Conservation (phyloP, 2,888 invertebrate genomes). For the Cataglyphis rosenhaueri region DNA sequence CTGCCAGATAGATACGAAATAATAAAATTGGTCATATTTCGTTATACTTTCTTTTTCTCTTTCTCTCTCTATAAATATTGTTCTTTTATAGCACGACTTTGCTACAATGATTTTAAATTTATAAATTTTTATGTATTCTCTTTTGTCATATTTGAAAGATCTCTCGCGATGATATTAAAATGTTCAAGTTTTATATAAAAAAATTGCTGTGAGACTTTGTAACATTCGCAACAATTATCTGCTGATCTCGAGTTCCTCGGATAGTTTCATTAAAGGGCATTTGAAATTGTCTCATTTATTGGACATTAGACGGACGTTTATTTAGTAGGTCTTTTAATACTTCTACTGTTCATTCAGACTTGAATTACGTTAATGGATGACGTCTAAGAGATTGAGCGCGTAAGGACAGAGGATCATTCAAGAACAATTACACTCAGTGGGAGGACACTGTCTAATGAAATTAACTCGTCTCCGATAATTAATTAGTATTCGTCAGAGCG, state of each 20-base stretch:
- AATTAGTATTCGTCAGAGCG: constrained; percentile 59
- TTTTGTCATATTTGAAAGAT: not conserved
- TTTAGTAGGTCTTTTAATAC: constrained; percentile 42
- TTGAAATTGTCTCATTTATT: constrained; percentile 43
- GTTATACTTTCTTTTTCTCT: not conserved
- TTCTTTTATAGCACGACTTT: not conserved
- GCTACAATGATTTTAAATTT: not conserved
- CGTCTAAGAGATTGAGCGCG: constrained; percentile 47
- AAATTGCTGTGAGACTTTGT: not conserved
- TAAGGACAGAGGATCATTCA: constrained; percentile 49
- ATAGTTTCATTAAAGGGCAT: constrained; percentile 12
- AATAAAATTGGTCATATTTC: not conserved
- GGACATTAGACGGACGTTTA: constrained; percentile 16
- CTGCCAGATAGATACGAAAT: not conserved
- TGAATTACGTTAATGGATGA: constrained; percentile 55
- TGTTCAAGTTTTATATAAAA: not conserved
- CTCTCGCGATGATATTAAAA: not conserved
- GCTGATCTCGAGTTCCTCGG: not conserved
- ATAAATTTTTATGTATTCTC: not conserved
- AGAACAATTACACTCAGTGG: constrained; percentile 61
- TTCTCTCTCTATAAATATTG: not conserved
- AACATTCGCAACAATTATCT: constrained; percentile 7
- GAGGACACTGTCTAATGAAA: constrained; percentile 68
- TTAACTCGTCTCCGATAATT: constrained; percentile 70
- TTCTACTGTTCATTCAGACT: constrained; percentile 50